A percentile compares a stretch with the other conserved stretches of the same genome.
Evolutionary conservation across 2,797 vertebrate species (phyloP).

Genomic region (Manis crassicaudata): DNA sequence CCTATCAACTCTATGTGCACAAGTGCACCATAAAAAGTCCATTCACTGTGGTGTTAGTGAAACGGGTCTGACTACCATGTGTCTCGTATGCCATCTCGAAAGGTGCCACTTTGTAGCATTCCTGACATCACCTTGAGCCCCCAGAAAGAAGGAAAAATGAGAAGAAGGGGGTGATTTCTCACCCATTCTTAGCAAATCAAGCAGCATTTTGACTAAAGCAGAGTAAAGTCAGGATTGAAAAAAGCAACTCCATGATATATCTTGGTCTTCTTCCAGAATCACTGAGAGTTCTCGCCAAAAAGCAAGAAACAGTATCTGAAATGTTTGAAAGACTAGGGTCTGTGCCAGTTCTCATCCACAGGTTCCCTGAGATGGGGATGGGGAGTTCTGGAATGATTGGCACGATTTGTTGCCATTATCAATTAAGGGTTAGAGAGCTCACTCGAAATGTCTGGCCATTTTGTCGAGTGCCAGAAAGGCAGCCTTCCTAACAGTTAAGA

Average conservation of each 20-base stretch:
- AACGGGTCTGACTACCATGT: slow-evolving; percentile 81
- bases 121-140: slow-evolving; percentile 77
- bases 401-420: slow-evolving; percentile 85
- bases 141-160: slow-evolving; percentile 73
- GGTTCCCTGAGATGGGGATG: slow-evolving; percentile 80
- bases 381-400: slow-evolving; percentile 82
- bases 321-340: slow-evolving; percentile 83
- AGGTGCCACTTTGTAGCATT: slow-evolving; percentile 77
- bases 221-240: slow-evolving; percentile 76
- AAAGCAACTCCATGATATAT: slow-evolving; percentile 82
- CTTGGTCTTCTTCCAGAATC: slow-evolving; percentile 85
- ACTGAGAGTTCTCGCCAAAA: slow-evolving; percentile 81
- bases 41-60: slow-evolving; percentile 84
- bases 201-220: slow-evolving; percentile 79
- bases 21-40: slow-evolving; percentile 82
- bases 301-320: slow-evolving; percentile 87
- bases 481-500: slow-evolving; percentile 63
- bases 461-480: slow-evolving; percentile 78
- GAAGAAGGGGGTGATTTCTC: slow-evolving; percentile 25
- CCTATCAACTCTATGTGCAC: slow-evolving; percentile 16
- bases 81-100: slow-evolving; percentile 79
- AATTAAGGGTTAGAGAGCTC: slow-evolving; percentile 82
- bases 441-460: slow-evolving; percentile 69
- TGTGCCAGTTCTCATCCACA: slow-evolving; percentile 81
- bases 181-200: slow-evolving; percentile 71